Conservation (phyloP, 2,113 vertebrate species). For the Ginglymostoma cirratum region DNA sequence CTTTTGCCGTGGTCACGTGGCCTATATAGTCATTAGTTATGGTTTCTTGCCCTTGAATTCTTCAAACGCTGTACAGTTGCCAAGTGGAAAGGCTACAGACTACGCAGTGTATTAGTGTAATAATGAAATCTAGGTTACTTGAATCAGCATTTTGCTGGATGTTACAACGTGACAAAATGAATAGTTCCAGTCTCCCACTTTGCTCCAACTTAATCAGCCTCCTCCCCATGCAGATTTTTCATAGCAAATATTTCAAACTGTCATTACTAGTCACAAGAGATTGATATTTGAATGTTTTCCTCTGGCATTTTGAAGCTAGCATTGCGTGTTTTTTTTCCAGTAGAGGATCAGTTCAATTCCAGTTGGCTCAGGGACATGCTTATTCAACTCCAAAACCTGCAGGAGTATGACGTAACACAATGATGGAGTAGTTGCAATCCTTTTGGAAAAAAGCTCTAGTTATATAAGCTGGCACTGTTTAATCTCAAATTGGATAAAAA, state of each 20-base stretch:
- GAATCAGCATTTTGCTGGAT: background rate
- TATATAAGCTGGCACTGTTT: background rate
- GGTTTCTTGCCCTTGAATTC: conserved; percentile 34
- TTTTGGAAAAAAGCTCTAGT: background rate
- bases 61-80: conserved; percentile 17
- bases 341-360: background rate
- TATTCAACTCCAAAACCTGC: background rate
- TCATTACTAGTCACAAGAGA: background rate
- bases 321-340: background rate
- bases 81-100: background rate
- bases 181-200: background rate
- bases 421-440: background rate
- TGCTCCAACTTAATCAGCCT: background rate
- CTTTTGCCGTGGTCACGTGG: conserved; percentile 23
- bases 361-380: background rate
- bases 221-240: background rate
- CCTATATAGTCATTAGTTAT: conserved; percentile 29
- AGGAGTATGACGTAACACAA: background rate
- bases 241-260: background rate
- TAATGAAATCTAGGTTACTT: background rate
- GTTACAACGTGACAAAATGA: background rate
- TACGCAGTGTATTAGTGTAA: background rate
- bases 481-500: background rate
- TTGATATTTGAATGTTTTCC: background rate
- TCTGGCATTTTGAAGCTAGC: background rate